Evolutionary conservation across 2,888 invertebrate genomes (phyloP).

Genomic region (Adineta ricciae): DNA sequence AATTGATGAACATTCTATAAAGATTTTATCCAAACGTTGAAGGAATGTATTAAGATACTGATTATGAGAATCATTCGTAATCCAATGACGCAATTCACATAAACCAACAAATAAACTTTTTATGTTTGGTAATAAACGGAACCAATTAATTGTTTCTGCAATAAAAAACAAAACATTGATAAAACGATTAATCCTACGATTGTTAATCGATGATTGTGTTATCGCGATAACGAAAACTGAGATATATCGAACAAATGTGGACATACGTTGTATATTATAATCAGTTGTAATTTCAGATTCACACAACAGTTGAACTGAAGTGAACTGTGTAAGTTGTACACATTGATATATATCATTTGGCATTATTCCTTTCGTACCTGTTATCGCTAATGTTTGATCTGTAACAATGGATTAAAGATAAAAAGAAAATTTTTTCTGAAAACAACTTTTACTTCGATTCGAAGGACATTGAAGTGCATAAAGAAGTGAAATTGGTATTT

Average conservation of each 20-base stretch:
- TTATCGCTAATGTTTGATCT: neutral
- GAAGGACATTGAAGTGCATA: neutral
- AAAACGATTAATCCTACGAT: too few relatives aligned
- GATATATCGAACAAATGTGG: too few relatives aligned
- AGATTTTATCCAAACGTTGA: neutral
- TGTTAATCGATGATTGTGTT: too few relatives aligned
- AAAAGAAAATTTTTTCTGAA: too few relatives aligned
- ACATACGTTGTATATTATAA: neutral
- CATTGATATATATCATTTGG: neutral
- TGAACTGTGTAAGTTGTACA: neutral
- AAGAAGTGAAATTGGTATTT: neutral
- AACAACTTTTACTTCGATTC: neutral
- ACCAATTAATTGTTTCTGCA: neutral
- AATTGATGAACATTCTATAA: neutral
- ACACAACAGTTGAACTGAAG: neutral
- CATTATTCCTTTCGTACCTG: neutral
- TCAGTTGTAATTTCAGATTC: neutral
- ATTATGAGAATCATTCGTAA: neutral
- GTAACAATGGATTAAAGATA: neutral
- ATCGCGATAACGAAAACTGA: too few relatives aligned
- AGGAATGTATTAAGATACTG: neutral
- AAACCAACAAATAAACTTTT: neutral
- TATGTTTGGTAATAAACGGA: neutral
- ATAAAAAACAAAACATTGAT: neutral
- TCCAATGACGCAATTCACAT: neutral